Evolutionary conservation across 2,797 vertebrate species (phyloP).

Genomic region (Eulemur rubriventer): DNA sequence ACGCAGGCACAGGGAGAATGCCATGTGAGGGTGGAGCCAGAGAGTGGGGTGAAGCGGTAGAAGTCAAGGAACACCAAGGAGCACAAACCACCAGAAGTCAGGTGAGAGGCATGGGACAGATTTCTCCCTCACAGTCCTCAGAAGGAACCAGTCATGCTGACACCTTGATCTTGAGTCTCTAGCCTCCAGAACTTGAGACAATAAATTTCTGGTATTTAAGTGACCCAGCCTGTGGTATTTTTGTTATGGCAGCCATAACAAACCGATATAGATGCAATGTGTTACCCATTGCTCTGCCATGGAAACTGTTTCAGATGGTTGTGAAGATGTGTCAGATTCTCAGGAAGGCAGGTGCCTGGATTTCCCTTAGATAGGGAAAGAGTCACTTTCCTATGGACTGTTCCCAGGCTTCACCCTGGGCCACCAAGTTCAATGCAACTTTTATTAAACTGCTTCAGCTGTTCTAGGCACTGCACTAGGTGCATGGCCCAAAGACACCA

Average conservation of each 20-base stretch:
- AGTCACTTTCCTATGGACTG: background rate
- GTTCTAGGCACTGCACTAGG: background rate
- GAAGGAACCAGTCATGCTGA: background rate
- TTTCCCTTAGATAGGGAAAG: background rate
- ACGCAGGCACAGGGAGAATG: background rate
- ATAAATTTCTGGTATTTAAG: background rate
- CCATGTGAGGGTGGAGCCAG: background rate
- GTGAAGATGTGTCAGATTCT: background rate
- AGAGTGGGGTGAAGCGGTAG: background rate
- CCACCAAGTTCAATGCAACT: background rate
- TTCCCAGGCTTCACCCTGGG: background rate
- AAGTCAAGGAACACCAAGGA: background rate
- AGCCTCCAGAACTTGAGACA: background rate
- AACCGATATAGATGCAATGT: background rate
- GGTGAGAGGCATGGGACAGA: accelerated
- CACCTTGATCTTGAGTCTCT: background rate
- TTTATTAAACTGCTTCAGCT: background rate
- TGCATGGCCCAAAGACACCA: background rate
- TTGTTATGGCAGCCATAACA: background rate
- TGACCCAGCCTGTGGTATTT: background rate
- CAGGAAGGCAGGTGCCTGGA: background rate
- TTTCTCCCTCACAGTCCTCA: background rate
- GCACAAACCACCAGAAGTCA: background rate
- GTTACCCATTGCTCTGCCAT: background rate
- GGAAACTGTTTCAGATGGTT: background rate